These are phyloP conservation scores for Aplysina aerophoba DNA, from an alignment of 37 sponge, comb jelly and placozoan species.

Conservation along the genomic window DNA sequence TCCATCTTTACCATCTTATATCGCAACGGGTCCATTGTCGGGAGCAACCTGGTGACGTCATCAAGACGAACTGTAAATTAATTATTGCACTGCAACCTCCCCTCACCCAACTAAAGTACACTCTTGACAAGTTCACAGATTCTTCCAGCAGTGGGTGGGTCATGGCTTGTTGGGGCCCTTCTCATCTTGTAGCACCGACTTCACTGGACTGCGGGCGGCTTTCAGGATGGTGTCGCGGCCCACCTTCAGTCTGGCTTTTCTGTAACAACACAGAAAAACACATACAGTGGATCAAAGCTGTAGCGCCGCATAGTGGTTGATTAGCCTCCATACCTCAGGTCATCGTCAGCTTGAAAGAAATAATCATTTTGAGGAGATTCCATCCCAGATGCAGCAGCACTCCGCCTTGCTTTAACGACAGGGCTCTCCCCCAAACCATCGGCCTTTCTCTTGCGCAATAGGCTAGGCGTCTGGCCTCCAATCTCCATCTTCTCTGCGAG, in stretches of 20 bases:
- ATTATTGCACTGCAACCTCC: too few relatives aligned
- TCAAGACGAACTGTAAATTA: too few relatives aligned
- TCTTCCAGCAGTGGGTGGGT: too few relatives aligned
- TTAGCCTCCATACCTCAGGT: conserved; percentile 34
- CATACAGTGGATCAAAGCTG: neutral
- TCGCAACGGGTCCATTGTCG: too few relatives aligned
- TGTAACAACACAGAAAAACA: conserved; percentile 1
- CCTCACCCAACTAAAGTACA: too few relatives aligned
- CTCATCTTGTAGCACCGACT: conserved; percentile 25
- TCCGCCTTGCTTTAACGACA: neutral
- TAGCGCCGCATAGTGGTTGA: conserved; percentile 16
- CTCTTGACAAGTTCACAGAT: too few relatives aligned
- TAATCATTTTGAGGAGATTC: neutral
- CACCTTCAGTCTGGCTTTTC: conserved; percentile 46
- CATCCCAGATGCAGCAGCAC: neutral
- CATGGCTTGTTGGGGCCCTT: neutral
- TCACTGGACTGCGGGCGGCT: conserved; percentile 62
- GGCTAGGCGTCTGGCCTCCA: neutral
- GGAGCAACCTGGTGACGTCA: too few relatives aligned
- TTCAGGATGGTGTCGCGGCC: conserved; percentile 44
- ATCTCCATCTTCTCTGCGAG: neutral
- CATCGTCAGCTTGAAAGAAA: neutral
- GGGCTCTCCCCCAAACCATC: conserved; percentile 1
- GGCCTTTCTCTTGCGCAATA: neutral
- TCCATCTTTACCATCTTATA: too few relatives aligned